phyloP scores from a whole-genome alignment of 2,113 vertebrate genomes.

The Etheostoma cragini region DNA sequence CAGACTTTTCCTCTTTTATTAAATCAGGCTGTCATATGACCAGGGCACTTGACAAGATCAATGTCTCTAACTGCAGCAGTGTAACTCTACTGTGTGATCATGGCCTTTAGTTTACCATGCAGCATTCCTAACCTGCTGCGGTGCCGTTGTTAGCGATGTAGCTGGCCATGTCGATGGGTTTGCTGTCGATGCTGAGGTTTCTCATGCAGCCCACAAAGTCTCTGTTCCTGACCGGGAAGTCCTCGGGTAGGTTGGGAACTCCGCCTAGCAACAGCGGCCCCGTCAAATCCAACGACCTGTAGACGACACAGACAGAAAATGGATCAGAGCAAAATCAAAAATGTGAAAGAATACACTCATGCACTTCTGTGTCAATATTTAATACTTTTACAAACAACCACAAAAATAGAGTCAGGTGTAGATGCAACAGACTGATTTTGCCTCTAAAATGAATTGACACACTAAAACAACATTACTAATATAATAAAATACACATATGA shows the following conservation, averaged over 20 bases:
- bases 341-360: not conserved
- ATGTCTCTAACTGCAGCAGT: too few relatives aligned
- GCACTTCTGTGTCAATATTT: not conserved
- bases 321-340: not conserved
- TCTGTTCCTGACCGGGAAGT: constrained; percentile 93
- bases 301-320: not conserved
- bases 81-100: too few relatives aligned
- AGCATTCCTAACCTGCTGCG: constrained; percentile 83
- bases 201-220: constrained; percentile 97
- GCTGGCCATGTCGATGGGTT: constrained; percentile 91
- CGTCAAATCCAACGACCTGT: constrained; percentile 94
- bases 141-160: constrained; percentile 98
- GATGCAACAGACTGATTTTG: not conserved
- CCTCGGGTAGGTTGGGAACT: constrained; percentile 95
- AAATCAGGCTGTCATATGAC: too few relatives aligned
- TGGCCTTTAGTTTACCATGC: not conserved
- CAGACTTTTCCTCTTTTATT: too few relatives aligned
- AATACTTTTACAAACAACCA: not conserved
- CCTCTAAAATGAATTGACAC: not conserved
- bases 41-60: too few relatives aligned
- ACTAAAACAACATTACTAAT: not conserved
- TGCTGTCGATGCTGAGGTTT: constrained; percentile 92
- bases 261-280: constrained; percentile 95
- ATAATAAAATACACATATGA: not conserved
- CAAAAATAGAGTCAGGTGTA: not conserved